Conservation (phyloP, 2,113 vertebrate genomes). For the Rynchops niger region DNA sequence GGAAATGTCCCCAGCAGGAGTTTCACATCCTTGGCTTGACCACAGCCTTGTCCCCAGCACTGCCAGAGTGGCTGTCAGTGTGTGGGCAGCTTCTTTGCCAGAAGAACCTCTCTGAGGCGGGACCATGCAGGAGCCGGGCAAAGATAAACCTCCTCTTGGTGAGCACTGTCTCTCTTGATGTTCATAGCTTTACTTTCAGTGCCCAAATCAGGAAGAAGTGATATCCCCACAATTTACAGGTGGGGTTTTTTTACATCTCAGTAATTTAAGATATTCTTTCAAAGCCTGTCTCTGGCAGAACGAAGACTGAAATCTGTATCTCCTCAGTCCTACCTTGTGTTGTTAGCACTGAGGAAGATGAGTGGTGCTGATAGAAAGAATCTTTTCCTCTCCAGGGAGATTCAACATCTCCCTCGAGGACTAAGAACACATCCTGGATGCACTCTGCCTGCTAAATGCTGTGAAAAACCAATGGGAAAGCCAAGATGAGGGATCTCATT, state of each 20-base stretch:
- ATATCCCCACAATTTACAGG: neutral
- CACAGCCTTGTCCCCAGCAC: neutral
- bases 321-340: neutral
- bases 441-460: neutral
- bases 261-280: neutral
- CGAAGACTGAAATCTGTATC: neutral
- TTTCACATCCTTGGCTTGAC: neutral
- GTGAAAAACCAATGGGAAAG: neutral
- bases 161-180: neutral
- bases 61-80: neutral
- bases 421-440: neutral
- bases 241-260: neutral
- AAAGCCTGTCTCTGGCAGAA: neutral
- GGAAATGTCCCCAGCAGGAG: neutral
- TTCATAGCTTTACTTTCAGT: neutral
- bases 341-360: neutral
- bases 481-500: neutral
- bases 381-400: neutral
- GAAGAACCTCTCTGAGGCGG: neutral
- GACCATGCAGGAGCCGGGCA: neutral
- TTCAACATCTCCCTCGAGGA: neutral
- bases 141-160: neutral
- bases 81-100: neutral
- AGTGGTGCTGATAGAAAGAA: neutral
- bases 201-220: neutral